These are phyloP conservation scores for Graphium colonna DNA, from an alignment of 2,888 invertebrate genomes.

Conservation along the genomic window DNA sequence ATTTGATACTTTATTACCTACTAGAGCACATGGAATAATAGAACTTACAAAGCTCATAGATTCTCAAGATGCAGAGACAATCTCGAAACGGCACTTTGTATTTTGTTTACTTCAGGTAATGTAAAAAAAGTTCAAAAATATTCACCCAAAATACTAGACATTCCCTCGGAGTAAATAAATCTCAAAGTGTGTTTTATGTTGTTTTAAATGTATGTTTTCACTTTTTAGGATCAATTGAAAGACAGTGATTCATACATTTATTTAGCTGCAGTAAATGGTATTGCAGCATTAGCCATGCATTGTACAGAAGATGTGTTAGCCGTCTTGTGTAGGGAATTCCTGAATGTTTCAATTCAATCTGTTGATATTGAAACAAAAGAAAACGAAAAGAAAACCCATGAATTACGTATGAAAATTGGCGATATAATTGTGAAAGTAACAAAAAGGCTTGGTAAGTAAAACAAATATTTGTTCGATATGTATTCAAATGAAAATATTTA, in stretches of 20 bases:
- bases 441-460: conserved; percentile 82
- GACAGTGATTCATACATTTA: conserved; percentile 92
- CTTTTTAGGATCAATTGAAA: conserved; percentile 84
- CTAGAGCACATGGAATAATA: conserved; percentile 89
- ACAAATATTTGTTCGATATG: not conserved
- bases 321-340: conserved; percentile 84
- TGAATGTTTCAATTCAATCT: conserved; percentile 46
- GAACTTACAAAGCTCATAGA: conserved; percentile 86
- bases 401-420: conserved; percentile 88
- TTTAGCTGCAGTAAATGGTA: conserved; percentile 86
- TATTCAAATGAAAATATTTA: too few species aligned
- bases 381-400: conserved; percentile 65
- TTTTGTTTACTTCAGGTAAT: conserved; percentile 86
- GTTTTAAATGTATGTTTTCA: too few species aligned
- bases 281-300: conserved; percentile 83
- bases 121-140: not conserved
- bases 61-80: conserved; percentile 80
- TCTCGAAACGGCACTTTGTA: conserved; percentile 83
- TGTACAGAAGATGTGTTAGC: conserved; percentile 85
- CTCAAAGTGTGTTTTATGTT: too few species aligned
- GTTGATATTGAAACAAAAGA: conserved; percentile 44
- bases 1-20: conserved; percentile 86
- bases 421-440: conserved; percentile 88
- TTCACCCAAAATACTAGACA: not conserved
- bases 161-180: too few species aligned